Evolutionary conservation across 1,140 invertebrate species (phyloP).

Genomic region (Pseudomyrmex gracilis): DNA sequence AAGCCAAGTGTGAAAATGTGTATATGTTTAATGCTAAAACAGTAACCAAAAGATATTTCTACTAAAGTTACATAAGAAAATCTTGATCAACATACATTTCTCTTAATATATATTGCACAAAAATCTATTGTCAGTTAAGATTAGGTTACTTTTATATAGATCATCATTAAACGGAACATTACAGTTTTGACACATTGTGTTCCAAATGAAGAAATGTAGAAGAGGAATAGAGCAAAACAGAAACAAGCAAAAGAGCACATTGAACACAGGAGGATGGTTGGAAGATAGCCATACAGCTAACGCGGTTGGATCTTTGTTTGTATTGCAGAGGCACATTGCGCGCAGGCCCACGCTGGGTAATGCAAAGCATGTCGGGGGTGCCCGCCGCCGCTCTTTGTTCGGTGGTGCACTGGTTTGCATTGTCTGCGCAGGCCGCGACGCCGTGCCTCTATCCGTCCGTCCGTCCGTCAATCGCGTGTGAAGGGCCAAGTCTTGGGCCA

Average conservation of each 20-base stretch:
- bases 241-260: slow-evolving; percentile 64
- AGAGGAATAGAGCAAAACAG: slow-evolving; percentile 63
- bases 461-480: slow-evolving; percentile 78
- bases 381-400: slow-evolving; percentile 82
- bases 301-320: slow-evolving; percentile 86
- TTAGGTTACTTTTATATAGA: neutral
- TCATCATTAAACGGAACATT: slow-evolving; percentile 35
- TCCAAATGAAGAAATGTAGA: slow-evolving; percentile 38
- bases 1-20: neutral
- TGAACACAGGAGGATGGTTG: slow-evolving; percentile 68
- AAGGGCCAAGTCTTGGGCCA: slow-evolving; percentile 78
- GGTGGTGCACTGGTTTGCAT: slow-evolving; percentile 85
- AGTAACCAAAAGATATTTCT: slow-evolving; percentile 10
- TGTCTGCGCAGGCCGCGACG: slow-evolving; percentile 86
- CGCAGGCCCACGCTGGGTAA: slow-evolving; percentile 85
- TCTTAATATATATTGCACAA: no score
- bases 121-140: neutral
- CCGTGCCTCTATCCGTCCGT: slow-evolving; percentile 84
- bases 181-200: slow-evolving; percentile 39
- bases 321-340: slow-evolving; percentile 86
- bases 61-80: neutral
- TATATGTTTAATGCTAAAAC: neutral
- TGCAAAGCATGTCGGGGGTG: slow-evolving; percentile 84
- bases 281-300: slow-evolving; percentile 78
- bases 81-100: neutral